A percentile compares a stretch with the other conserved stretches of the same genome.
phyloP scores from a whole-genome alignment of 1,140 invertebrate genomes.

The Brachionus paranguensis region DNA sequence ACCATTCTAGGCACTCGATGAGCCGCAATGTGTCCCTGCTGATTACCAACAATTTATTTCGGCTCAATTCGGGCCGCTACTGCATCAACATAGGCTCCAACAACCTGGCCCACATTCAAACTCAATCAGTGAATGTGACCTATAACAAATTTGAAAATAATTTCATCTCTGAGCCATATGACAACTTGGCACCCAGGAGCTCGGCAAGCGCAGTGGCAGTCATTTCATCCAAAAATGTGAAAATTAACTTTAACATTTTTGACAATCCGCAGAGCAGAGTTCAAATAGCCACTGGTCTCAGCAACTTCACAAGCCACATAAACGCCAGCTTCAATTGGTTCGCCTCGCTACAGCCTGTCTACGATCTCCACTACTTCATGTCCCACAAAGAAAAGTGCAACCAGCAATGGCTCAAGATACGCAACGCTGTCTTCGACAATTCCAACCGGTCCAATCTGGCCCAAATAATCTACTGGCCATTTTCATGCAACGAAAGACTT shows the following conservation, averaged over 20 bases:
- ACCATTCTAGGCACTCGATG: constrained; percentile 54
- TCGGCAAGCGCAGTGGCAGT: constrained; percentile 81
- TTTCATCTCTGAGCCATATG: constrained; percentile 75
- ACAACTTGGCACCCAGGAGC: constrained; percentile 63
- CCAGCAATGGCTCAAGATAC: not conserved
- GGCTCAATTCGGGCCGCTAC: constrained; percentile 75
- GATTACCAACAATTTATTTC: constrained; percentile 82
- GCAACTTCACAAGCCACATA: not conserved
- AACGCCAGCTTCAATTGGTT: constrained; percentile 31
- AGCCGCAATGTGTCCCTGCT: constrained; percentile 58
- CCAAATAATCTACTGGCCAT: constrained; percentile 31
- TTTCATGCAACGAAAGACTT: constrained; percentile 12
- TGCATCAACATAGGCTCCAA: constrained; percentile 78
- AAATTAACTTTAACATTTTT: constrained; percentile 82
- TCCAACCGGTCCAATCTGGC: constrained; percentile 38
- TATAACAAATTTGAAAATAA: constrained; percentile 82
- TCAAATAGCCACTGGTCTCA: not conserved
- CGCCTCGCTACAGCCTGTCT: not conserved
- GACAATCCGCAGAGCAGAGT: constrained; percentile 65
- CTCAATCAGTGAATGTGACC: constrained; percentile 75
- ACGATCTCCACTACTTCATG: constrained; percentile 16
- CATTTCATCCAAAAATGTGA: constrained; percentile 75
- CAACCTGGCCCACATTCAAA: constrained; percentile 65
- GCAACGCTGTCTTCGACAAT: constrained; percentile 24
- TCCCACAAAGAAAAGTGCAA: constrained; percentile 36